Evolutionary conservation across 2,888 invertebrate species (phyloP).

Genomic region (Limnephilus marmoratus): DNA sequence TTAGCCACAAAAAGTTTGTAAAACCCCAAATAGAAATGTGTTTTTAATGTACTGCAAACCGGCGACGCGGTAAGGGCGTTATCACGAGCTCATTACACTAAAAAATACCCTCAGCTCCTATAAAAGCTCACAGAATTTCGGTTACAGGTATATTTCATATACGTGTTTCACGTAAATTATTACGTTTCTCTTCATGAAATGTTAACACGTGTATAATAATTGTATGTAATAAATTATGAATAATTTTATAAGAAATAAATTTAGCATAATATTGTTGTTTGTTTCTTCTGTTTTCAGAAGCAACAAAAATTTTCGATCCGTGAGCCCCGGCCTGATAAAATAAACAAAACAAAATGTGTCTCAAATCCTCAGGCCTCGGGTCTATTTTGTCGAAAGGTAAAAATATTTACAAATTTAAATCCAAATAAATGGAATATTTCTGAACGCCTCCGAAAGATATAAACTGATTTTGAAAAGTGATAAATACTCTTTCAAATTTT

Average conservation of each 20-base stretch:
- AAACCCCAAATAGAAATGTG: conserved; percentile 64
- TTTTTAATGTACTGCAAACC: conserved; percentile 64
- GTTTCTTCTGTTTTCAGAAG: too few species aligned
- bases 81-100: conserved; percentile 63
- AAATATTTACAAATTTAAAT: too few species aligned
- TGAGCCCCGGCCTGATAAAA: background rate
- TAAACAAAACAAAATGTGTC: background rate
- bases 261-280: background rate
- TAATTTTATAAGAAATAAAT: background rate
- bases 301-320: background rate
- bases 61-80: conserved; percentile 52
- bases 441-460: too few species aligned
- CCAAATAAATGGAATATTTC: too few species aligned
- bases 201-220: conserved; percentile 9
- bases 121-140: conserved; percentile 30
- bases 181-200: background rate
- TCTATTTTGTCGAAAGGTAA: too few species aligned
- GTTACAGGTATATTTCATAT: conserved; percentile 10
- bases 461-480: too few species aligned
- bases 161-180: background rate
- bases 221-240: background rate
- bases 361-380: background rate
- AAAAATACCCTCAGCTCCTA: background rate
- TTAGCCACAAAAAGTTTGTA: conserved; percentile 55
- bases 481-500: too few species aligned